Evolutionary conservation across 2,113 vertebrate species (phyloP).

Genomic region (Peromyscus leucopus): DNA sequence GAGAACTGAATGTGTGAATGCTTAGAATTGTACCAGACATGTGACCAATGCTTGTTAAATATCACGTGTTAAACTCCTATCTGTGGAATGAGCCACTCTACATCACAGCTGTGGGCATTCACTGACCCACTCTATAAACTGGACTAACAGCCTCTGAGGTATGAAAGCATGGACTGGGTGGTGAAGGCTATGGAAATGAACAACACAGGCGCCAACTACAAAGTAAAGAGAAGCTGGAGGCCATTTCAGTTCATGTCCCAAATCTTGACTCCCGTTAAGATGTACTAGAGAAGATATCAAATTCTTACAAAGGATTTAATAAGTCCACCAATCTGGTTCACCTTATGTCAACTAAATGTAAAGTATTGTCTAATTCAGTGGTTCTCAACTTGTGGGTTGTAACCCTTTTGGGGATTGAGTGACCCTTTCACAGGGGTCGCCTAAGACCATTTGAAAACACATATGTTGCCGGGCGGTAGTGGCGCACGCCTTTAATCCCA

Average conservation of each 20-base stretch:
- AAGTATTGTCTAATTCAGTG: not conserved
- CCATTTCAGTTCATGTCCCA: not conserved
- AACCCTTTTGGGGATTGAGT: not conserved
- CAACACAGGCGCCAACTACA: not conserved
- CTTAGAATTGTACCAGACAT: not conserved
- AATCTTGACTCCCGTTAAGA: not conserved
- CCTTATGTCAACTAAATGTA: constrained; percentile 7
- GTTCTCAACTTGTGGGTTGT: not conserved
- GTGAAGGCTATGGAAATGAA: not conserved
- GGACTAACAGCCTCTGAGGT: not conserved
- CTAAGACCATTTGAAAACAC: not conserved
- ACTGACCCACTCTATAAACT: not conserved
- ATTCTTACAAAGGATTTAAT: not conserved
- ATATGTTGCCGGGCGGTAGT: too few species aligned
- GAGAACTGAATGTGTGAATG: not conserved
- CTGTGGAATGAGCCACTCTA: not conserved
- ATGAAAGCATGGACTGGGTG: not conserved
- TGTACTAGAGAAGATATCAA: not conserved
- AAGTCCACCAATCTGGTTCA: not conserved
- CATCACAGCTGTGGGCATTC: not conserved
- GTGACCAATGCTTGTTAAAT: not conserved
- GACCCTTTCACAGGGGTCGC: not conserved
- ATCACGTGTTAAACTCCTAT: not conserved
- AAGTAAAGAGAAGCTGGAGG: not conserved
- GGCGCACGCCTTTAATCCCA: too few species aligned